Evolutionary conservation across 2,888 invertebrate species (phyloP), one percentile per base, ranked within the genome.

Genomic region (Elysia crispata): DNA sequence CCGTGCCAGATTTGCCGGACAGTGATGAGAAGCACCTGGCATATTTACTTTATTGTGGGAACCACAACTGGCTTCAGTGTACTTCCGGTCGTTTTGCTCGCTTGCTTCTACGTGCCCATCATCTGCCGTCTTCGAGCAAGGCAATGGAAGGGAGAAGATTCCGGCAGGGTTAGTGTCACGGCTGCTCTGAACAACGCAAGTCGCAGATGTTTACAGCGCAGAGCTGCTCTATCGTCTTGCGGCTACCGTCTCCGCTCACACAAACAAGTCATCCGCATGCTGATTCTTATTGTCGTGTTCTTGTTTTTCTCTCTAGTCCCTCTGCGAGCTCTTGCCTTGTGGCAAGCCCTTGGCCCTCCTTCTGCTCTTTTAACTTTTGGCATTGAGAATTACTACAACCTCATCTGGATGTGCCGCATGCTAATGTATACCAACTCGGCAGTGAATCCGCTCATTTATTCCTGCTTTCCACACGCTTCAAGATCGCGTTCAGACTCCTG

Each of bases 221-320:
- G 41, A 3, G 41, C 41, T 3, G 41, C 41, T 41, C 41, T 41
- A 11, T 41, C 41, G 5, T 41, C 41, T 41, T 41, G 41, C 41
- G 77, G 77, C 23, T 77, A 77, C 49, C 57, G 49, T 13, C 81
- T 83, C 20, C 76, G 83, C 23, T 83, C 87, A 13, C 82, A 87
- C 64, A 83, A 81, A 73, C 89, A 89, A 81, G 87, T 88, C 33
- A 85, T 89, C 31, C 83, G 84, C 73, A 87, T 88, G 86, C 83
- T 89, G 70, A 84, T 86, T 15, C 81, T 85, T 33, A 84, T 87
- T 11, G 86, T 88, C 0, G 91, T 96, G 41, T 96, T 96, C 72
- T 98, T 98, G 92, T 98, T 98, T 92, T 93, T 97, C 77, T 97
- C 97, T 89, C 93, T 98, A 49, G 92, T 97, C 81, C 98, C 98